A percentile compares a stretch with the other conserved stretches of the same genome.
These are phyloP conservation scores for Nothobranchius furzeri DNA, from an alignment of 2,113 vertebrate species.

Conservation along the genomic window DNA sequence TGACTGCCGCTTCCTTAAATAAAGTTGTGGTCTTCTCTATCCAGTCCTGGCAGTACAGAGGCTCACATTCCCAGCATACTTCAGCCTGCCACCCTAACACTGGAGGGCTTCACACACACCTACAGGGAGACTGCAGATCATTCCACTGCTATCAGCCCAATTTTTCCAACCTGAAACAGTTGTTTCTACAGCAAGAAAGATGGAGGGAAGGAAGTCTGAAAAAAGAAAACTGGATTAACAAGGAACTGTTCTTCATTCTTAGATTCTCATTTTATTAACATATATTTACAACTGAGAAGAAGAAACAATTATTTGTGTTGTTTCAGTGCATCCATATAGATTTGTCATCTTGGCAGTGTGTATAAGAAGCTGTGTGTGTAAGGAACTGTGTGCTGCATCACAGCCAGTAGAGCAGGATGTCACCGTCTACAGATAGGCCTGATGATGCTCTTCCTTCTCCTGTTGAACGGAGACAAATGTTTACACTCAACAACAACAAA, in stretches of 20 bases:
- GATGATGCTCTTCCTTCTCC: slow-evolving; percentile 60
- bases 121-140: slow-evolving; percentile 63
- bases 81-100: slow-evolving; percentile 60
- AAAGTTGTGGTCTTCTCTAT: slow-evolving; percentile 72
- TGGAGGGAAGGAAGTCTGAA: slow-evolving; percentile 33
- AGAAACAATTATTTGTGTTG: background rate
- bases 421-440: slow-evolving; percentile 17
- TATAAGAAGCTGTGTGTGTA: background rate
- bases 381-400: no score
- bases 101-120: slow-evolving; percentile 37
- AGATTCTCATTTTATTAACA: background rate
- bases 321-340: background rate
- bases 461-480: slow-evolving; percentile 8
- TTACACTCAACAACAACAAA: slow-evolving; percentile 5
- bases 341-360: background rate
- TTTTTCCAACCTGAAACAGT: background rate
- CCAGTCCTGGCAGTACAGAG: slow-evolving; percentile 63
- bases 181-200: no score
- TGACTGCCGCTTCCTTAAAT: slow-evolving; percentile 79
- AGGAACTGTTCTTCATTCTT: slow-evolving; percentile 59
- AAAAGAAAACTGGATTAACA: slow-evolving; percentile 11
- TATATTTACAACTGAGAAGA: no score
- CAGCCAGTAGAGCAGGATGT: slow-evolving; percentile 26
- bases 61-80: slow-evolving; percentile 76
- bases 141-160: background rate